phyloP scores from a whole-genome alignment of 1,140 invertebrate species.

The Drosophila cardini region DNA sequence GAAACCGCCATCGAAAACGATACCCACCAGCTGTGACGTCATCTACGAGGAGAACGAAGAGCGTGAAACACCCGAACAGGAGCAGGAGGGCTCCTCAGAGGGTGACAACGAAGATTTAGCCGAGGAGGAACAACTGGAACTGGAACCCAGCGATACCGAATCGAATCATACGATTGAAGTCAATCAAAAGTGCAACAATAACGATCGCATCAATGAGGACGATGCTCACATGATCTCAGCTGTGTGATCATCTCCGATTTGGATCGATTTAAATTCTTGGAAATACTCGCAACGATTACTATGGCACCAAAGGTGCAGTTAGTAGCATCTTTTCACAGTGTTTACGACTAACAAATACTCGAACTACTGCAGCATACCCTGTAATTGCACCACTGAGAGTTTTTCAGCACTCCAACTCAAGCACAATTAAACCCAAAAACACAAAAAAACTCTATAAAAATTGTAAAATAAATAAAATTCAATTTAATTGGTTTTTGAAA shows the following conservation, averaged over 20 bases:
- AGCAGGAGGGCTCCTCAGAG: slow-evolving; percentile 19
- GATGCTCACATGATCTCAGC: slow-evolving; percentile 78
- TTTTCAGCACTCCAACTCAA: slow-evolving; percentile 9
- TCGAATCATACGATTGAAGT: slow-evolving; percentile 70
- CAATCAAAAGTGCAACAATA: slow-evolving; percentile 56
- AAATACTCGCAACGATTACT: slow-evolving; percentile 9
- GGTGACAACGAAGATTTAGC: no score
- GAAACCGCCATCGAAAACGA: slow-evolving; percentile 80
- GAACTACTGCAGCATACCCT: not conserved
- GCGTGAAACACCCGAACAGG: slow-evolving; percentile 72
- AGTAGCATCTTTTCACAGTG: not conserved
- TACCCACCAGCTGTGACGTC: slow-evolving; percentile 83
- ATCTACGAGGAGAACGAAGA: slow-evolving; percentile 84
- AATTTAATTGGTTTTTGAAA: slow-evolving; percentile 71
- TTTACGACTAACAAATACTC: slow-evolving; percentile 7
- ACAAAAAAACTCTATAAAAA: slow-evolving; percentile 54
- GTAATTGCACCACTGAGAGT: slow-evolving; percentile 23
- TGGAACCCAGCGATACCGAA: slow-evolving; percentile 71
- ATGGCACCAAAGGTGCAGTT: not conserved
- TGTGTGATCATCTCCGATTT: slow-evolving; percentile 49
- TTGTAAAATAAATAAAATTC: slow-evolving; percentile 57
- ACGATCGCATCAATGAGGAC: slow-evolving; percentile 68
- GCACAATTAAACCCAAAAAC: slow-evolving; percentile 13
- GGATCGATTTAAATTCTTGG: slow-evolving; percentile 18
- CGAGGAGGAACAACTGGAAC: slow-evolving; percentile 54